phyloP scores from a whole-genome alignment of 2,888 invertebrate genomes.

The Nipponacmea schrenckii region DNA sequence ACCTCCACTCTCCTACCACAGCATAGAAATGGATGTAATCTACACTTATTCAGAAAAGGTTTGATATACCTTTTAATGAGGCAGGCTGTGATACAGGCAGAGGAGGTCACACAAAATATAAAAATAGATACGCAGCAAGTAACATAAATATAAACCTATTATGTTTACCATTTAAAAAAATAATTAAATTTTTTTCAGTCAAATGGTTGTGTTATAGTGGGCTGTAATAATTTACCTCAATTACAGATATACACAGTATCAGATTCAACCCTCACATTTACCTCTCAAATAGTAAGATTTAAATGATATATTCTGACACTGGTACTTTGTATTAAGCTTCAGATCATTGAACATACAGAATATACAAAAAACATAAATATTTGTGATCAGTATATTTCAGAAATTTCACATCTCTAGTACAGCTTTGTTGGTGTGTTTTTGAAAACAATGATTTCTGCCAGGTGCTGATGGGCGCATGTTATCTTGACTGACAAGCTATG shows the following conservation, averaged over 20 bases:
- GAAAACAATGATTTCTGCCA: constrained; percentile 6
- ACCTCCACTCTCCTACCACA: too few relatives aligned
- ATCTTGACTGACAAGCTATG: too few relatives aligned
- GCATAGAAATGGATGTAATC: too few relatives aligned
- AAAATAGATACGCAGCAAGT: background rate
- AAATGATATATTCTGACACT: too few relatives aligned
- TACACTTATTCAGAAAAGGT: too few relatives aligned
- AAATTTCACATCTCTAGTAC: too few relatives aligned
- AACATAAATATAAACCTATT: background rate
- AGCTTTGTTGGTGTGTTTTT: background rate
- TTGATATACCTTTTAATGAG: too few relatives aligned
- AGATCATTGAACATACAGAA: background rate
- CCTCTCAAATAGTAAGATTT: constrained; percentile 52
- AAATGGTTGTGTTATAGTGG: constrained; percentile 45
- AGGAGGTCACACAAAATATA: too few relatives aligned
- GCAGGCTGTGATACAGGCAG: too few relatives aligned
- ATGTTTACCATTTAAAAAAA: background rate
- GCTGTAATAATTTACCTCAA: constrained; percentile 54
- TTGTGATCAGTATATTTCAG: too few relatives aligned
- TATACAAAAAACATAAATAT: background rate
- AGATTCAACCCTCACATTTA: constrained; percentile 37
- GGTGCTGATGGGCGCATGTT: background rate
- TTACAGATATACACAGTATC: constrained; percentile 50
- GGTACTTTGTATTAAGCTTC: background rate
- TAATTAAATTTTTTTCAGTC: constrained; percentile 26